Conservation (phyloP, 2,888 invertebrate genomes). For the Slavum lentiscoides region DNA sequence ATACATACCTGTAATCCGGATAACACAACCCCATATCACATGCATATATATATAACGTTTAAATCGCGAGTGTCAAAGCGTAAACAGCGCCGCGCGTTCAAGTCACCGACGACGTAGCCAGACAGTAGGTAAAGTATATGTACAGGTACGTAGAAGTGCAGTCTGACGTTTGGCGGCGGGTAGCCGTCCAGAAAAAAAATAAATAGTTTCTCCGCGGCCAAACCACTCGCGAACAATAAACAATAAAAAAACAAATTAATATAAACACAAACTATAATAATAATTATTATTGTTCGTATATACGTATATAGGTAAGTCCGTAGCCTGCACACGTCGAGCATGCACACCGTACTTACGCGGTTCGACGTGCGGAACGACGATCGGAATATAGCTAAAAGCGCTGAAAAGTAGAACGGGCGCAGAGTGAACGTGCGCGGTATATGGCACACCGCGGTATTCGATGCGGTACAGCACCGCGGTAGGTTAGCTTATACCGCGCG, state of each 20-base stretch:
- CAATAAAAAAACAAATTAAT: neutral
- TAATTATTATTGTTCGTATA: too few relatives aligned
- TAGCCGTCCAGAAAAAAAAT: neutral
- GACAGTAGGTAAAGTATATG: too few relatives aligned
- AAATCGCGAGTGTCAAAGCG: constrained; percentile 29
- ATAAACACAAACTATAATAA: neutral
- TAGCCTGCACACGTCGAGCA: neutral
- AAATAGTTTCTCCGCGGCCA: neutral
- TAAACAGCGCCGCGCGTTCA: constrained; percentile 13
- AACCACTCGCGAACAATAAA: neutral
- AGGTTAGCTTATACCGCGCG: too few relatives aligned
- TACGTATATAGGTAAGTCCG: too few relatives aligned
- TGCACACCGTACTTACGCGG: constrained; percentile 7
- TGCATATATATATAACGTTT: constrained; percentile 18
- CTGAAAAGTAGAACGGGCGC: neutral
- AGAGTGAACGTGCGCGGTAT: neutral
- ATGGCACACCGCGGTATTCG: too few relatives aligned
- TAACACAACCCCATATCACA: too few relatives aligned
- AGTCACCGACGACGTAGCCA: neutral
- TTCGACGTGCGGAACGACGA: constrained; percentile 21
- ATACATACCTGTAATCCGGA: too few relatives aligned
- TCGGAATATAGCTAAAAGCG: neutral
- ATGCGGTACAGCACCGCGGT: too few relatives aligned
- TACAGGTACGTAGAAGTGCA: too few relatives aligned
- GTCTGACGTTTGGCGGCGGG: too few relatives aligned